Base-by-base conservation (phyloP, 2,113 vertebrate genomes). In the Corydoras sp. region DNA sequence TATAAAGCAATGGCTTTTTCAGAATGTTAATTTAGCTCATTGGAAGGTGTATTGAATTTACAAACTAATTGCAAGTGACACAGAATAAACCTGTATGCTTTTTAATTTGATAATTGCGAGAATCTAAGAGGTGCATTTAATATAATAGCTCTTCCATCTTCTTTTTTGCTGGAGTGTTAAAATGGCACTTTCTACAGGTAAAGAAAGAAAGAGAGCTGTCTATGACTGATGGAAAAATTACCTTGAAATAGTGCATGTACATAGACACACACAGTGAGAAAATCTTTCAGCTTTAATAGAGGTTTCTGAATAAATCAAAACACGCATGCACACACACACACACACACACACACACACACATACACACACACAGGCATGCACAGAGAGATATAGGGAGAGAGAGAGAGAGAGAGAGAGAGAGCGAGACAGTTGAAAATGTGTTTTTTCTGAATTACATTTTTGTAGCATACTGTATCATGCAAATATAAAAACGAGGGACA, bases 191-290 rank as follows among this genome's bases (percentile, higher is more conserved):
- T 69, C 64, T 51, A 59, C 56, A 66, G 50, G 61, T 69, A 58
- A 61, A 71, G 58, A 73, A 71, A 73, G 58, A 79, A 73, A 70
- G 55, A 55, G 63, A 58, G 50, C 78, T 66, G 66, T 81, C 64
- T 58, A 49, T 58, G 55, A 32, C 59, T 77, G 73, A 76, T 81
- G 71, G 58, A 71, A 62, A 80, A 80, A 79, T 79, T 72, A 51
- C 55, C 68, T 73, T 15, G 55, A 50, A 81, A 67, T 64, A 56
- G 10, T 14, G 18, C 1, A 10, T 24, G 43, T 30, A 65, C 55
- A 60, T 59, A 58, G 56, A 31, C 10, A 48, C 29, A 76, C 35
- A 43, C 35, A 43, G 35, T 43, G 35, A 43, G 35, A 43, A 43
- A 43, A 43, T 43, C 35, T 43, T 43, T 43, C 7, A 43, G 35